Conservation (phyloP, 2,888 invertebrate genomes). For the Muschampia plurimacula region DNA sequence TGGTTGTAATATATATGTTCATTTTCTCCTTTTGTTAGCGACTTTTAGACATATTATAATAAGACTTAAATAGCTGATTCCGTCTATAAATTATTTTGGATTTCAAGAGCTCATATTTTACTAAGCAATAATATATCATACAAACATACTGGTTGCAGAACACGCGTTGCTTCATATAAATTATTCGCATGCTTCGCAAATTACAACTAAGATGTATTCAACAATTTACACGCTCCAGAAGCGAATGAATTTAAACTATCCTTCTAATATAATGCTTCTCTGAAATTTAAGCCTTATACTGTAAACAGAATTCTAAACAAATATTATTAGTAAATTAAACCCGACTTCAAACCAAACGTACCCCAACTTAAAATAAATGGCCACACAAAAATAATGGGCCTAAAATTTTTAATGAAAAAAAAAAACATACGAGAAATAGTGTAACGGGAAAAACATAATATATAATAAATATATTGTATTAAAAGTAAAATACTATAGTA, state of each 20-base stretch:
- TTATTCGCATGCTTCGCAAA: constrained; percentile 30
- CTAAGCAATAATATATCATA: not conserved
- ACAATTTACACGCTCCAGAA: constrained; percentile 25
- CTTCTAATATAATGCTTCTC: constrained; percentile 8
- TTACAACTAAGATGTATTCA: constrained; percentile 23
- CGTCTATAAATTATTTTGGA: not conserved
- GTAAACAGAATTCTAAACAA: too few relatives aligned
- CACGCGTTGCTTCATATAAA: constrained; percentile 29
- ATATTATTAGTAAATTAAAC: too few relatives aligned
- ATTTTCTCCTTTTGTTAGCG: not conserved
- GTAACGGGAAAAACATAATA: too few relatives aligned
- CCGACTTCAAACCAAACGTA: too few relatives aligned
- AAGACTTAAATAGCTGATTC: not conserved
- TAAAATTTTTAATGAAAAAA: too few relatives aligned
- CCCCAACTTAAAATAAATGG: too few relatives aligned
- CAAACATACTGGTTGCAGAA: constrained; percentile 3
- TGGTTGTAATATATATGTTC: too few relatives aligned
- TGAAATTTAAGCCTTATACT: not conserved
- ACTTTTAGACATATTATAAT: too few relatives aligned
- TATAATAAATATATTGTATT: too few relatives aligned
- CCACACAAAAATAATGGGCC: too few relatives aligned
- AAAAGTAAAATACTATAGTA: too few relatives aligned
- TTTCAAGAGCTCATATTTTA: not conserved
- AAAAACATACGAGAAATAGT: too few relatives aligned
- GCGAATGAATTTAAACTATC: constrained; percentile 25